A percentile compares a stretch with the other conserved stretches of the same genome.
phyloP scores from a whole-genome alignment of 2,113 vertebrate genomes.

The Mus musculus region GRCm39 chr11:9017501-9018000 shows the following conservation, averaged over 20 bases:
- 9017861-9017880: not conserved
- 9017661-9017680: not conserved
- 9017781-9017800: not conserved
- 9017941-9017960: not conserved
- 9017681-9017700: not conserved
- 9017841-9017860: not conserved
- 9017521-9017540: not conserved
- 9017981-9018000: not conserved
- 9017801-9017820: not conserved
- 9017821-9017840: too few relatives aligned
- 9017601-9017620: conserved; percentile 1
- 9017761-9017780: not conserved
- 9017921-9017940: not conserved
- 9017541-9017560: not conserved
- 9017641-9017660: not conserved
- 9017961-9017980: not conserved
- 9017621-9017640: not conserved
- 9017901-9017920: accelerated
- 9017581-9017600: not conserved
- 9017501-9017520: not conserved
- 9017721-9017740: not conserved
- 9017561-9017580: not conserved
- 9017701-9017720: not conserved
- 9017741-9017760: not conserved
- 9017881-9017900: not conserved